Percentiles rank a stretch among this genome's conserved stretches.
phyloP scores from a whole-genome alignment of 2,888 invertebrate species.

The Drosophila tripunctata region DNA sequence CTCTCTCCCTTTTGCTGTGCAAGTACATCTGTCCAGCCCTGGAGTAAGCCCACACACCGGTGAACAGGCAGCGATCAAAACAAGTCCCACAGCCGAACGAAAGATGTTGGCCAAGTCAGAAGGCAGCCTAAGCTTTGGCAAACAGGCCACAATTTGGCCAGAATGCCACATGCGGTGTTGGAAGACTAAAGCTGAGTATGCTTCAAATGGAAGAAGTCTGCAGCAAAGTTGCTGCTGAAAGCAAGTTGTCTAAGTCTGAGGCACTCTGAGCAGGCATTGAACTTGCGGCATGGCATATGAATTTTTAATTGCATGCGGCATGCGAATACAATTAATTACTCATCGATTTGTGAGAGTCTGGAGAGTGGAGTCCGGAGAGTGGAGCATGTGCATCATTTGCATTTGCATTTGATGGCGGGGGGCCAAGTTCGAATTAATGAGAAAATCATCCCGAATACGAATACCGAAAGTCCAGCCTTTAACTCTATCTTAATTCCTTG shows the following conservation, averaged over 20 bases:
- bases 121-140: conserved; percentile 40
- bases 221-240: conserved; percentile 50
- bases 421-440: conserved; percentile 44
- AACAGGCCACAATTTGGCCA: conserved; percentile 53
- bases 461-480: conserved; percentile 4
- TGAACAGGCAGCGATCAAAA: conserved; percentile 67
- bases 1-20: neutral
- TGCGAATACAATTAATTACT: conserved; percentile 73
- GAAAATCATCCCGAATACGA: conserved; percentile 14
- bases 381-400: conserved; percentile 65
- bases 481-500: conserved; percentile 41
- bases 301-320: conserved; percentile 79
- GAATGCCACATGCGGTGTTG: conserved; percentile 54
- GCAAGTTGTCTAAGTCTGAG: conserved; percentile 50
- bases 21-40: conserved; percentile 7
- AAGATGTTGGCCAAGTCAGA: conserved; percentile 31
- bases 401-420: conserved; percentile 76
- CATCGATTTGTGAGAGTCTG: conserved; percentile 68
- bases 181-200: neutral
- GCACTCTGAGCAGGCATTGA: conserved; percentile 59
- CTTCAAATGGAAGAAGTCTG: neutral
- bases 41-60: conserved; percentile 66
- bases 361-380: neutral
- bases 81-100: conserved; percentile 51
- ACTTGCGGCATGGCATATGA: conserved; percentile 69